A percentile compares a stretch with the other conserved stretches of the same genome.
These are phyloP conservation scores for Pterocles orientalis DNA, from an alignment of 2,113 vertebrate species.

Conservation along the genomic window DNA sequence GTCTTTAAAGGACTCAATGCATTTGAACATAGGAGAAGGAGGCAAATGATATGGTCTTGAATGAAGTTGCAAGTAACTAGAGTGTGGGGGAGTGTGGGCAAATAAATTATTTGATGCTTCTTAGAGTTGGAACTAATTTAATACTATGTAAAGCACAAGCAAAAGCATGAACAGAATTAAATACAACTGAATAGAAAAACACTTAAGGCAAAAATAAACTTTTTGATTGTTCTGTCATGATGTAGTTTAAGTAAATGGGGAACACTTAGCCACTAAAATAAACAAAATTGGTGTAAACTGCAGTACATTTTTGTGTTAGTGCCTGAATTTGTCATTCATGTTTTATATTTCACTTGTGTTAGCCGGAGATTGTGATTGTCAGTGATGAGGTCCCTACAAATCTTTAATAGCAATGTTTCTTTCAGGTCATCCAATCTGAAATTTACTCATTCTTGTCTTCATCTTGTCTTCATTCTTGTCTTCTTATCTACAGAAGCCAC, in stretches of 20 bases:
- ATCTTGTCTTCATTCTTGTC: neutral
- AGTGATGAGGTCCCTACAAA: neutral
- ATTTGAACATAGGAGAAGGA: neutral
- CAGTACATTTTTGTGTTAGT: neutral
- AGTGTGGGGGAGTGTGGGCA: neutral
- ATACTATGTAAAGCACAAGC: neutral
- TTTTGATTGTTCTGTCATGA: neutral
- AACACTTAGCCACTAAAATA: neutral
- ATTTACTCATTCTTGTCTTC: neutral
- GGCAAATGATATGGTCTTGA: neutral
- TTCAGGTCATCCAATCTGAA: neutral
- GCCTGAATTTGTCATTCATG: neutral
- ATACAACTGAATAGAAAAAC: neutral
- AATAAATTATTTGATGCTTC: neutral
- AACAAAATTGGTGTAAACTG: neutral
- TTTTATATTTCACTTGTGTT: slow-evolving; percentile 15
- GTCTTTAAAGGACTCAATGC: neutral
- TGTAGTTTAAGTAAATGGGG: neutral
- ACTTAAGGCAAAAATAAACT: neutral
- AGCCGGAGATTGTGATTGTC: neutral
- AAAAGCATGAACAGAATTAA: neutral
- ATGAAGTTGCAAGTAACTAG: neutral
- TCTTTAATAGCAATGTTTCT: neutral
- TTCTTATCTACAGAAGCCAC: neutral
- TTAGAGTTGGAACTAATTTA: neutral